A percentile compares a stretch with the other conserved stretches of the same genome.
These are phyloP conservation scores for Iguana delicatissima DNA, from an alignment of 2,797 vertebrate genomes.

Conservation along the genomic window DNA sequence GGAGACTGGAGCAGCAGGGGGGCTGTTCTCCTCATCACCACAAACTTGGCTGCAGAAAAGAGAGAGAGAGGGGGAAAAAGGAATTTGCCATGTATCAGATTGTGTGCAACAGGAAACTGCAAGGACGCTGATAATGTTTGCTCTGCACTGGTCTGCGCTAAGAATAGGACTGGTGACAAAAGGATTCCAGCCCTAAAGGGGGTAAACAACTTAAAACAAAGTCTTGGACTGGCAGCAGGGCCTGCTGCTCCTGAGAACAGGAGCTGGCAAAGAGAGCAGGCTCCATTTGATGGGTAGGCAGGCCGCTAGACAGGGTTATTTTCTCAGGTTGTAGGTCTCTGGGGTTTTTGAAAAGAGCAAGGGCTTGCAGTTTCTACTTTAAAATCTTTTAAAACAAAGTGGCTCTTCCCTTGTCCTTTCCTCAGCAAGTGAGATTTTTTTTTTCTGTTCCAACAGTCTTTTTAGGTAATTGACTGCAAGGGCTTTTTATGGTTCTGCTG, in stretches of 20 bases:
- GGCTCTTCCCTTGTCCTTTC: no score
- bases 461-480: no score
- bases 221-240: neutral
- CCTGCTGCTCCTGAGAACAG: no score
- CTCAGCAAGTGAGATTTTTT: no score
- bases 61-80: neutral
- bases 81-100: neutral
- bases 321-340: neutral
- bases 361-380: no score
- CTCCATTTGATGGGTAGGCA: neutral
- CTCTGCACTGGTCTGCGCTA: neutral
- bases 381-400: no score
- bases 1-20: neutral
- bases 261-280: neutral
- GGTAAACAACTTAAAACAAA: neutral
- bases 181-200: neutral
- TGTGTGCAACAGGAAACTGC: conserved; percentile 12
- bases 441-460: no score
- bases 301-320: no score
- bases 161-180: conserved; percentile 12
- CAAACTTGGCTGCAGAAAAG: neutral
- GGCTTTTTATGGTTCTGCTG: no score
- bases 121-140: neutral
- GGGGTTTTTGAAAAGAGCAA: neutral
- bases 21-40: neutral